Percentiles rank a stretch among this genome's conserved stretches.
phyloP scores from a whole-genome alignment of 2,113 vertebrate species.

The Etheostoma cragini region DNA sequence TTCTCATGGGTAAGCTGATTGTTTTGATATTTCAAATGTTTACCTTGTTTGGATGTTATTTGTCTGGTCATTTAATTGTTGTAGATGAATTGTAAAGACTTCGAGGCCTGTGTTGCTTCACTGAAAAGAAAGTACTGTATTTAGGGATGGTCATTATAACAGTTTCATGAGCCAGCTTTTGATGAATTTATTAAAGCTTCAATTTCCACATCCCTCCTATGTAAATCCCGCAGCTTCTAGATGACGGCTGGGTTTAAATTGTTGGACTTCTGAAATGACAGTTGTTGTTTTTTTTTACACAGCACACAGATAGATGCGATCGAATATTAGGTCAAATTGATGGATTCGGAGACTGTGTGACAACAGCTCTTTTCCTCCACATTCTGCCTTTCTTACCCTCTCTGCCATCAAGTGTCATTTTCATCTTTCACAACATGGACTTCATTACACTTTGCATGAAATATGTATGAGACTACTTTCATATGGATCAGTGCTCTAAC shows the following conservation, averaged over 20 bases:
- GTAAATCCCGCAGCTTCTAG: conserved; percentile 28
- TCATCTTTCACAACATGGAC: conserved; percentile 36
- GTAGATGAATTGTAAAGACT: conserved; percentile 3
- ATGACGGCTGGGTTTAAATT: conserved; percentile 13
- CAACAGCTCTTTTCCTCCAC: conserved; percentile 6
- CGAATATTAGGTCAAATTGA: conserved; percentile 2
- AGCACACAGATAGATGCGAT: not conserved
- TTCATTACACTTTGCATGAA: conserved; percentile 53
- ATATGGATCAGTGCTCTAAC: conserved; percentile 49
- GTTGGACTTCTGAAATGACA: conserved; percentile 13
- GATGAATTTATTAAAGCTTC: conserved; percentile 48
- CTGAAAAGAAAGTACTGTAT: conserved; percentile 18
- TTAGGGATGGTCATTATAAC: conserved; percentile 33
- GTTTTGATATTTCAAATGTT: conserved; percentile 3
- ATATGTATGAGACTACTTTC: conserved; percentile 51
- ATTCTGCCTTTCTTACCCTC: conserved; percentile 17
- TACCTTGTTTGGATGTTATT: conserved; percentile 5
- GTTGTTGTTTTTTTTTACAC: not conserved
- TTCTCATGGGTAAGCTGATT: conserved; percentile 89
- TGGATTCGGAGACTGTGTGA: not conserved
- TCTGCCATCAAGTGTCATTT: conserved; percentile 45
- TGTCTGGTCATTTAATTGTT: conserved; percentile 9
- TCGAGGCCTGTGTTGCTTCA: conserved; percentile 1
- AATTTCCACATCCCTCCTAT: conserved; percentile 26
- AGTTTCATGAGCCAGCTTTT: conserved; percentile 56